phyloP scores from a whole-genome alignment of 2,797 vertebrate species.

The Heterohyrax brucei region DNA sequence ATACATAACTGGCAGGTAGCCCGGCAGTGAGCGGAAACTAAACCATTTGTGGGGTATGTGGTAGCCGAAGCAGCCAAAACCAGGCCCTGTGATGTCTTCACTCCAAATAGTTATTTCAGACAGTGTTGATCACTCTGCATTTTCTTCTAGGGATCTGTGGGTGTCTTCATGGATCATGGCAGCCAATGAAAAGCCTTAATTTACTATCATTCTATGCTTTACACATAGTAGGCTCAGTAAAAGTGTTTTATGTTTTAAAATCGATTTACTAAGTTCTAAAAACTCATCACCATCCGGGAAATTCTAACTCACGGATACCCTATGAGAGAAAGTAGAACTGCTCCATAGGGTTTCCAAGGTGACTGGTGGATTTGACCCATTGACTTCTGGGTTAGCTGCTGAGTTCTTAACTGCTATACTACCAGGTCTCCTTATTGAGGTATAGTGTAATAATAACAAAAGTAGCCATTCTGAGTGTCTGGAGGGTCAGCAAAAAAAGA shows the following conservation, averaged over 20 bases:
- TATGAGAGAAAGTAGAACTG: no score
- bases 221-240: conserved; percentile 37
- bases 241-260: conserved; percentile 1
- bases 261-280: conserved; percentile 50
- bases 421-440: no score
- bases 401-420: no score
- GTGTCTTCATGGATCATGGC: not conserved
- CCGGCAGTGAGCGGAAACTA: conserved; percentile 74
- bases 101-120: conserved; percentile 73
- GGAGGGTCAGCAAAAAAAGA: no score
- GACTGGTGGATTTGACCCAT: no score
- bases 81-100: conserved; percentile 81
- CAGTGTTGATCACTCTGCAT: conserved; percentile 17
- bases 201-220: conserved; percentile 30
- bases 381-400: no score
- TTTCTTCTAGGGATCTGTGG: conserved; percentile 66
- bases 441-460: conserved; percentile 33
- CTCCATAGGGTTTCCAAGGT: no score
- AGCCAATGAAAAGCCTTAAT: conserved; percentile 5
- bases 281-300: no score
- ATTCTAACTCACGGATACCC: no score
- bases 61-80: conserved; percentile 73
- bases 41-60: conserved; percentile 77
- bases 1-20: conserved; percentile 82
- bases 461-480: conserved; percentile 34